phyloP scores from a whole-genome alignment of 2,888 invertebrate genomes.

The Cyclophora punctaria region DNA sequence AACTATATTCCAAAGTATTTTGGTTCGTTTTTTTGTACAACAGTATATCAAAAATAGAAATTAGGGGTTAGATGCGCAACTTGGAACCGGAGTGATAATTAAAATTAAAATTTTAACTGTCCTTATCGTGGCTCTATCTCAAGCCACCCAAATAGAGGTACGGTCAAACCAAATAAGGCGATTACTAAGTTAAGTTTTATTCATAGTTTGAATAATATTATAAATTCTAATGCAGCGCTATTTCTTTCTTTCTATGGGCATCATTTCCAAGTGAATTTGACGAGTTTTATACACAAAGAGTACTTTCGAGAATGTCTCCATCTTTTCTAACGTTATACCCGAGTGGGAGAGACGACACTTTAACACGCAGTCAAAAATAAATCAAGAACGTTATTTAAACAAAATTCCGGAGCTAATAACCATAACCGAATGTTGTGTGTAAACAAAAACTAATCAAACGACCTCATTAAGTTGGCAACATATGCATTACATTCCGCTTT shows the following conservation, averaged over 20 bases:
- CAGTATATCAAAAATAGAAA: conserved; percentile 62
- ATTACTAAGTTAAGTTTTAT: no score
- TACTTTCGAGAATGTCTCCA: no score
- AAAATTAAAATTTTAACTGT: conserved; percentile 40
- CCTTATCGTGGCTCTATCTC: conserved; percentile 45
- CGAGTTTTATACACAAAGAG: no score
- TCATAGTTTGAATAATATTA: no score
- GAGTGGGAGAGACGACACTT: conserved; percentile 32
- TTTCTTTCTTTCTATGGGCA: no score
- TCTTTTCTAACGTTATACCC: no score
- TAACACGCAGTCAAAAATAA: conserved; percentile 5
- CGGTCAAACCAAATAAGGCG: no score
- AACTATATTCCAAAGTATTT: conserved; percentile 1
- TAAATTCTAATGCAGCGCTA: no score
- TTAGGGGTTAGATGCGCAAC: conserved; percentile 59
- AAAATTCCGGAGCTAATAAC: conserved; percentile 1
- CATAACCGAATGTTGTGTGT: conserved; percentile 15
- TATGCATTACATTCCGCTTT: conserved; percentile 64
- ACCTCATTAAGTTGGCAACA: conserved; percentile 43
- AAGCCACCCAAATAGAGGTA: conserved; percentile 45
- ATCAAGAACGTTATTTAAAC: no score
- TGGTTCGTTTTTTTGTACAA: conserved; percentile 5
- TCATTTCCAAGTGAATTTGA: no score
- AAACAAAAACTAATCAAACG: conserved; percentile 28
- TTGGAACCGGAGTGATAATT: conserved; percentile 59